A percentile compares a stretch with the other conserved stretches of the same genome.
phyloP scores from a whole-genome alignment of 2,113 vertebrate species.

The Tragelaphus buxtoni region DNA sequence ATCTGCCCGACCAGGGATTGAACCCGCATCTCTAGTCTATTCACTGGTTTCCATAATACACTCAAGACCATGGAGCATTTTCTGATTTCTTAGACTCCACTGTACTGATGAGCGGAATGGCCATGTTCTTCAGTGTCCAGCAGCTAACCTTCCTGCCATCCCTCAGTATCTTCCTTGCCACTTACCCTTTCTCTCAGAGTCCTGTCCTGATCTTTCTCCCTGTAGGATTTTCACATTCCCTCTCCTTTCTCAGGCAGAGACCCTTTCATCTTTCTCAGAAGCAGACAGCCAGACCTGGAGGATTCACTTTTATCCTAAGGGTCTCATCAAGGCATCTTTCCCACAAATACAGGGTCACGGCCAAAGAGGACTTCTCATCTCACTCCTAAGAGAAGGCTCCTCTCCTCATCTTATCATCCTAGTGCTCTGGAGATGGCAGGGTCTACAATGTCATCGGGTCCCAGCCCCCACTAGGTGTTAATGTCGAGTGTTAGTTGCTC shows the following conservation, averaged over 20 bases:
- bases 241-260: not conserved
- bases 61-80: rapidly evolving
- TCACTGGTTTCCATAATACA: not conserved
- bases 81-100: not conserved
- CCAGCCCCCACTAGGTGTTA: not conserved
- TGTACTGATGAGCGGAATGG: not conserved
- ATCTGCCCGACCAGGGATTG: too few relatives aligned
- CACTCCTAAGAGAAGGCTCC: not conserved
- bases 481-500: not conserved
- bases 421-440: not conserved
- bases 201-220: not conserved
- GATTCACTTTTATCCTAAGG: not conserved
- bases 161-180: not conserved
- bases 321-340: not conserved
- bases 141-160: too few relatives aligned
- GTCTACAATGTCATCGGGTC: not conserved
- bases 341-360: not conserved
- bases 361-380: not conserved
- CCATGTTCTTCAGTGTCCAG: not conserved
- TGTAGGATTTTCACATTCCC: not conserved
- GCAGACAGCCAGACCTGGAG: not conserved
- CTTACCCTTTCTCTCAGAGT: not conserved
- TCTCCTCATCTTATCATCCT: not conserved
- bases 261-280: not conserved
- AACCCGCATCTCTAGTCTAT: too few relatives aligned